These are phyloP conservation scores for Diadromus collaris DNA, from an alignment of 2,888 invertebrate species.

Conservation along the genomic window DNA sequence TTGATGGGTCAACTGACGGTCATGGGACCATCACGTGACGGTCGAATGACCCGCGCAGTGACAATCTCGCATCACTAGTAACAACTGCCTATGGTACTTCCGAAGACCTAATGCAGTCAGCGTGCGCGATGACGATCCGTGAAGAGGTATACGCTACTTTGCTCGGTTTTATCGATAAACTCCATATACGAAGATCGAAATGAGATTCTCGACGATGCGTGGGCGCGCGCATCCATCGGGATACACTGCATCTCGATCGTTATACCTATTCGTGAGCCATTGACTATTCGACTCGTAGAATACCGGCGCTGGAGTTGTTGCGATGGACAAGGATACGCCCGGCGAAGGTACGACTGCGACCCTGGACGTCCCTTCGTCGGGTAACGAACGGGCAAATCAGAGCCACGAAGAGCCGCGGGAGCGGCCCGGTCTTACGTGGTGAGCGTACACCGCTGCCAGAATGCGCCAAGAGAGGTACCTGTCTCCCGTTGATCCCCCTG, in stretches of 20 bases:
- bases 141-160: constrained; percentile 39
- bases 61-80: too few species aligned
- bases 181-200: constrained; percentile 52
- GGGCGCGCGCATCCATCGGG: constrained; percentile 40
- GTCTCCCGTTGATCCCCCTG: constrained; percentile 58
- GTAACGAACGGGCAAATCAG: constrained; percentile 60
- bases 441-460: constrained; percentile 48
- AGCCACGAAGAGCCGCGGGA: constrained; percentile 55
- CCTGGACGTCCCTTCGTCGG: constrained; percentile 52
- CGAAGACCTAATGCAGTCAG: constrained; percentile 20
- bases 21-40: too few species aligned
- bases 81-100: constrained; percentile 17
- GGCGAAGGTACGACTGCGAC: constrained; percentile 57
- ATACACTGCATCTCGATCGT: constrained; percentile 47
- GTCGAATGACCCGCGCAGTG: too few species aligned
- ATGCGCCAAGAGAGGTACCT: constrained; percentile 64
- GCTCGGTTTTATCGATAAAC: constrained; percentile 53
- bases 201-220: constrained; percentile 50
- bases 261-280: constrained; percentile 58
- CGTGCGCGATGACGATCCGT: constrained; percentile 39
- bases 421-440: constrained; percentile 49
- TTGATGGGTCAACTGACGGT: too few species aligned
- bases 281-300: constrained; percentile 52
- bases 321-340: constrained; percentile 33
- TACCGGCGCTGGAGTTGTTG: constrained; percentile 19